A percentile compares a stretch with the other conserved stretches of the same genome.
Conservation (phyloP, 2,113 vertebrate genomes). For the Coracopsis vasa region DNA sequence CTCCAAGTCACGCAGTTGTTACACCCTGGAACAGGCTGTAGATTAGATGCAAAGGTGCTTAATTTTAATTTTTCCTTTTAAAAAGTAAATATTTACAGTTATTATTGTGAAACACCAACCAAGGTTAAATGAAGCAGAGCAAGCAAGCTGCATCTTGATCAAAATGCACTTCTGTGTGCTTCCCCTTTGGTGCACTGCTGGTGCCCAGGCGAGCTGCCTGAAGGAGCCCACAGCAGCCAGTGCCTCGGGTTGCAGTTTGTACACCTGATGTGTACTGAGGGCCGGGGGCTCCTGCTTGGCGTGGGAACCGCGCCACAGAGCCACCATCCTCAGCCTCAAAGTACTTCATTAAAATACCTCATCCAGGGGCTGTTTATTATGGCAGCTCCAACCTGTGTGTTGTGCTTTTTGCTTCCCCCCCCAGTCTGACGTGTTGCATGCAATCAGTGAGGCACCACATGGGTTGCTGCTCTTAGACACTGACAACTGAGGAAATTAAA, state of each 20-base stretch:
- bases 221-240: not conserved
- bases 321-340: not conserved
- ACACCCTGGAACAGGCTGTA: not conserved
- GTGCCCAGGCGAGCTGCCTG: not conserved
- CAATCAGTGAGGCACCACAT: not conserved
- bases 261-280: not conserved
- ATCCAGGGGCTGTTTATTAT: not conserved
- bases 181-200: not conserved
- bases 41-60: not conserved
- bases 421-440: not conserved
- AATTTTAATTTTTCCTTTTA: not conserved
- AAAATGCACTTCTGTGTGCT: not conserved
- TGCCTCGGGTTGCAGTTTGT: not conserved
- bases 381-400: not conserved
- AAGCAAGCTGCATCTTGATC: not conserved
- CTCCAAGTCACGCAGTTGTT: not conserved
- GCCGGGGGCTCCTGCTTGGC: not conserved
- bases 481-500: conserved; percentile 62
- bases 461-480: not conserved
- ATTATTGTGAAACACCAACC: not conserved
- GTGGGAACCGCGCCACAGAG: not conserved
- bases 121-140: not conserved
- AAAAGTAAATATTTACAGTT: not conserved
- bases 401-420: not conserved
- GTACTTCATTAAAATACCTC: conserved; percentile 47